Conservation (phyloP, 2,888 invertebrate genomes). For the Eremobia ochroleuca region DNA sequence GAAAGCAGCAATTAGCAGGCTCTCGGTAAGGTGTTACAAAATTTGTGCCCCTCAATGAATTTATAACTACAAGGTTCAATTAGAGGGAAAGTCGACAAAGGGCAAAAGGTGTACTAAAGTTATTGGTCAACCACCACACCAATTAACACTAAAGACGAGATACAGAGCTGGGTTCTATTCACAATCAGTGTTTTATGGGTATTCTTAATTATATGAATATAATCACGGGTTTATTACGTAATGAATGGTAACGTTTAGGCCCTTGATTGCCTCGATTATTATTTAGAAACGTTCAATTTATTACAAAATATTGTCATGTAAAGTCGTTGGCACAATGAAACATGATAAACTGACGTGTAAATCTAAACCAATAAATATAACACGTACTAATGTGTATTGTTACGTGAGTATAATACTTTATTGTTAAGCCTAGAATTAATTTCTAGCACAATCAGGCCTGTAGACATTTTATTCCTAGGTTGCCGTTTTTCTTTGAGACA, state of each 20-base stretch:
- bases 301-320: not conserved
- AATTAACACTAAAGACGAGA: slow-evolving; percentile 71
- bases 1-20: slow-evolving; percentile 88
- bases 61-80: slow-evolving; percentile 88
- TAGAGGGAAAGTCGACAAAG: slow-evolving; percentile 88
- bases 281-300: slow-evolving; percentile 29
- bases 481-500: not conserved
- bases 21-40: slow-evolving; percentile 87
- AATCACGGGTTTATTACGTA: slow-evolving; percentile 47
- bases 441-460: not conserved
- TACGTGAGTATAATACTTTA: slow-evolving; percentile 28
- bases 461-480: not conserved
- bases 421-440: not conserved
- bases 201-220: slow-evolving; percentile 42
- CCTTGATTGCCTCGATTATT: slow-evolving; percentile 35
- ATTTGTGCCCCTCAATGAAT: slow-evolving; percentile 87
- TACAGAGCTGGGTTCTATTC: slow-evolving; percentile 61
- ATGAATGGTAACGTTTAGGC: slow-evolving; percentile 21
- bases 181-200: slow-evolving; percentile 64
- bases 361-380: slow-evolving; percentile 37
- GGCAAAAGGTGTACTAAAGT: slow-evolving; percentile 71
- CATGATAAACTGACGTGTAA: slow-evolving; percentile 52
- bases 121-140: slow-evolving; percentile 70
- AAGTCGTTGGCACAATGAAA: slow-evolving; percentile 44
- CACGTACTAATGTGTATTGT: slow-evolving; percentile 48